Base-by-base conservation (phyloP, 2,888 invertebrate species). In the Trissoscelio sp. region DNA sequence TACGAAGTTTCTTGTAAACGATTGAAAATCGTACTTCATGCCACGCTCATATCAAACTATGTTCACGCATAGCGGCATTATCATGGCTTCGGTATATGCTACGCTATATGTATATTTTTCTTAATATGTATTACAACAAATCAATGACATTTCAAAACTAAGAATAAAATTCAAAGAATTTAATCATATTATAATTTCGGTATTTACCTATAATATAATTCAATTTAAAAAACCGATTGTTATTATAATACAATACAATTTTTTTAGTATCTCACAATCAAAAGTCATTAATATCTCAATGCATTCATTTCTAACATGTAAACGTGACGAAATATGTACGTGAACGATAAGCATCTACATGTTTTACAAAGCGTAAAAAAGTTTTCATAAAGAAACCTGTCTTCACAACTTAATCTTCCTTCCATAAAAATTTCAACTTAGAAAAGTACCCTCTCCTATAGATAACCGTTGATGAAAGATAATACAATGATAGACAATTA, bases 401-500 rank as follows among this genome's bases (percentile, higher is more conserved):
- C 64, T 72, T 70, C 72, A 79, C 79, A 66, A 79, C 72, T 79
- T 79, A 79, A 79, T 79, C 72, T 58, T 57, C 20, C 24, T 28
- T 22, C 5, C 62, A 28, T 58, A 70, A 78, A 79, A 72, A 79
- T 44, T n/a, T 14, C 11, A 34, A 3, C 31, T 55, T 31, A 55
- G 24, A 78, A 70, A 70, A 70, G 53, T 77, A 22, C 31, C 14
- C 39, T 57, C 69, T 62, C 46, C 24, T 31, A 20, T 11, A 44
- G 42, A 73, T 79, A 66, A 60, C 34, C 18, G 53, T 72, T 73
- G 72, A 73, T 73, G 60, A 31, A 79, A 79, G 72, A 79, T 79
- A 79, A 79, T 34, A 55, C 58, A 72, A 72, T 79, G 66, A 79
- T 66, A 72, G 79, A 72, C 66, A 79, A 79, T 78, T 78, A 78